Base-by-base conservation (phyloP, 2,888 invertebrate species). In the Erebia ligea region DNA sequence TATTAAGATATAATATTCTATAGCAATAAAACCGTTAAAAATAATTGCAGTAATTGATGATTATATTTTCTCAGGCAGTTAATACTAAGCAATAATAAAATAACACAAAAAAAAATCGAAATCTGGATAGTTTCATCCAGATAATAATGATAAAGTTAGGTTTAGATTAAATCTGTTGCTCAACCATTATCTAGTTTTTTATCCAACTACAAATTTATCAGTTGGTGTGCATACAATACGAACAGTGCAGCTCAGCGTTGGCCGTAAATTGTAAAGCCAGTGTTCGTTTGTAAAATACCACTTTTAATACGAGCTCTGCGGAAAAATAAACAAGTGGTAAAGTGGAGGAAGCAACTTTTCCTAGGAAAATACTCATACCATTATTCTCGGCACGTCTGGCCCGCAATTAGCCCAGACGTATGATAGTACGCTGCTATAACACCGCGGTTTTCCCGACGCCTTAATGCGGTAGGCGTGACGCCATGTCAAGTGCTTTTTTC, bases 371-470 rank as follows among this genome's bases (percentile, higher is more conserved):
- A 81, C 54, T 54, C 54, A 54, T 54, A 15, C 82, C 81, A 82
- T 85, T 86, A 87, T 87, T 87, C 85, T 80, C 78, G 76, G 77
- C 86, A 86, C 86, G 86, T 86, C 84, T 81, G 80, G 78, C 76
- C 79, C 79, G 83, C 86, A 87, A 88, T 87, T 88, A 87, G 84
- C 82, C 78, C 74, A 76, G 81, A 77, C 81, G 80, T 68, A 75
- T 34, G 74, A 72, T 76, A 72, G 67, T 68, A n/a, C 70, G 82
- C 81, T 81, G 72, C 75, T 73, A 73, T 76, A 76, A 84, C 84
- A 81, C 82, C 72, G 68, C 74, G 76, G 75, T 75, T 73, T 73
- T 77, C 77, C 76, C 79, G 77, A 78, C 78, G 79, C 79, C 76
- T 74, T 79, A 79, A 79, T 86, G 87, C 81, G 84, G 78, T 82